Conservation (phyloP, 2,888 invertebrate genomes). For the Chrysolina americana region DNA sequence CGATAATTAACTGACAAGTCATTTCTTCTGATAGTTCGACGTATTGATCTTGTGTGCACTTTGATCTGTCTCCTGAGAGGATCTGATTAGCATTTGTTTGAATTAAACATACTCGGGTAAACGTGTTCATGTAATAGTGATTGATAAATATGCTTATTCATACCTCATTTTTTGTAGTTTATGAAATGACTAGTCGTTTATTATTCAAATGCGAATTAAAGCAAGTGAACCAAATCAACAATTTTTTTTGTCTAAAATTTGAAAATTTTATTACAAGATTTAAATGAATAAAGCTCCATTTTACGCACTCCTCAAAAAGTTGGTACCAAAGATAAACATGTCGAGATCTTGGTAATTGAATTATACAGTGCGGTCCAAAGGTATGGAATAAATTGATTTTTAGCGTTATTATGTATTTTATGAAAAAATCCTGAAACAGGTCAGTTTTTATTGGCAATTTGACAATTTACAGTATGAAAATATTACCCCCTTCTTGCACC, state of each 20-base stretch:
- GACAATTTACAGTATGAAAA: no score
- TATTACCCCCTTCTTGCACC: no score
- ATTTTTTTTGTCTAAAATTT: constrained; percentile 1
- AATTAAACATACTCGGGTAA: not conserved
- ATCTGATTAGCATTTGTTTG: constrained; percentile 22
- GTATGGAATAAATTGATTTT: no score
- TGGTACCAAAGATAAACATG: no score
- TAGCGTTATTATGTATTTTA: no score
- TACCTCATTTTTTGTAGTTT: constrained; percentile 12
- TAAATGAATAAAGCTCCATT: no score
- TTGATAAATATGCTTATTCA: constrained; percentile 18
- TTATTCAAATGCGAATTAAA: not conserved
- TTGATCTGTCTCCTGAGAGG: constrained; percentile 34
- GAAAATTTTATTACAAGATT: not conserved
- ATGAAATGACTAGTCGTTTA: not conserved
- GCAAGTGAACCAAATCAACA: not conserved
- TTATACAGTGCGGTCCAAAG: no score
- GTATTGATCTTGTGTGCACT: constrained; percentile 20
- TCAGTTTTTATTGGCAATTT: no score
- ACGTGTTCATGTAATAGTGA: not conserved
- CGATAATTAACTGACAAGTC: not conserved
- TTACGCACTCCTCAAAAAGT: no score
- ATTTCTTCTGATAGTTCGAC: constrained; percentile 16
- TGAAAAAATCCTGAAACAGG: no score
- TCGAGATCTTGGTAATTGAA: no score